Conservation (phyloP, 2,888 invertebrate species). For the Drosophila cognata region DNA sequence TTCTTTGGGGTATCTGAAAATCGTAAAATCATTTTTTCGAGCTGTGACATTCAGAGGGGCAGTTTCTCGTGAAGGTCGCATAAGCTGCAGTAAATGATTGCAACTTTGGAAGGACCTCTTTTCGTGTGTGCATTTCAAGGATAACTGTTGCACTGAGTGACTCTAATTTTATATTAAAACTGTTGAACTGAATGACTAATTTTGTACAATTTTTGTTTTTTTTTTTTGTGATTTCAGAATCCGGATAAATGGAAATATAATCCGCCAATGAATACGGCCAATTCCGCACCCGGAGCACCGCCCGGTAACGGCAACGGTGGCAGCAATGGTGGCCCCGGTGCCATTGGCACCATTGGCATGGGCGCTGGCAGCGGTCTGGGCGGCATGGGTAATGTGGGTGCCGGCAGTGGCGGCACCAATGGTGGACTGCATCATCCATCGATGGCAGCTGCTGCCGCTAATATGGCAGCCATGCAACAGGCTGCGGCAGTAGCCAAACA, state of each 20-base stretch:
- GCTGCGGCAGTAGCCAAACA: constrained; percentile 83
- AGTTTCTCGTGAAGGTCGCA: constrained; percentile 2
- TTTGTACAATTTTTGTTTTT: background rate
- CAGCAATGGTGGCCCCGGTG: constrained; percentile 85
- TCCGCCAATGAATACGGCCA: constrained; percentile 85
- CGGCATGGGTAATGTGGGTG: constrained; percentile 80
- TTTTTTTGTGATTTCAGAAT: constrained; percentile 87
- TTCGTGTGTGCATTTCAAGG: constrained; percentile 1
- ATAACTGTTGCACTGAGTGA: background rate
- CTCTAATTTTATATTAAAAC: background rate
- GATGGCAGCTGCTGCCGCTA: constrained; percentile 82
- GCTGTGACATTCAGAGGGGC: constrained; percentile 1
- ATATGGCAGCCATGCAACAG: constrained; percentile 84
- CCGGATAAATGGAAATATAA: constrained; percentile 95
- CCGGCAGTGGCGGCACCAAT: constrained; percentile 78
- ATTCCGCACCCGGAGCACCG: constrained; percentile 85
- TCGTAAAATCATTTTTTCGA: background rate
- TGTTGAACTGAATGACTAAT: background rate
- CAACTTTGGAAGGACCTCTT: background rate
- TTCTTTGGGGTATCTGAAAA: background rate
- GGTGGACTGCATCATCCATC: constrained; percentile 83
- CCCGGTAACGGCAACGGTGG: constrained; percentile 83
- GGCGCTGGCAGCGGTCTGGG: constrained; percentile 83
- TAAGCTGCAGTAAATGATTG: background rate
- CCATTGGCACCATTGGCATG: constrained; percentile 85